Percentiles rank a stretch among this genome's conserved stretches.
phyloP scores from a whole-genome alignment of 2,113 vertebrate species.

The Neotragus pygmaeus region DNA sequence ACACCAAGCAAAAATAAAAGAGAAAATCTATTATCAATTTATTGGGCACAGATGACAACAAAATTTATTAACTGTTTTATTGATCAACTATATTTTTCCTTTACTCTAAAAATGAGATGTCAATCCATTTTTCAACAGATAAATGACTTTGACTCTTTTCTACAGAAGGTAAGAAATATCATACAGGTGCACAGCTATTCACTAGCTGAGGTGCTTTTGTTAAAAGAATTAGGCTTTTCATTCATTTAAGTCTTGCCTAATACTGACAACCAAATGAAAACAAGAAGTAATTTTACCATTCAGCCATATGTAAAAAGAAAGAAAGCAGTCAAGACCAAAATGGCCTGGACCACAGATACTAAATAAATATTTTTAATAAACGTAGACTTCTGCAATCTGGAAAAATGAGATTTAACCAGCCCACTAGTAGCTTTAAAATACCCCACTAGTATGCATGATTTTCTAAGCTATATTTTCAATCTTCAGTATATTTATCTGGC shows the following conservation, averaged over 20 bases:
- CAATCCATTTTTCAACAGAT: background rate
- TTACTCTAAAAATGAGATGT: background rate
- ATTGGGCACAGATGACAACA: background rate
- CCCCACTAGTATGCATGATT: fast-evolving
- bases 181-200: background rate
- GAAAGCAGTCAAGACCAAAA: background rate
- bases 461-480: background rate
- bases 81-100: background rate
- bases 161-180: background rate
- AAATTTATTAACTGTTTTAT: background rate
- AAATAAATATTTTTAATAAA: background rate
- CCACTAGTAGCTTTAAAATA: background rate
- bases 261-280: background rate
- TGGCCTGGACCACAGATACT: background rate
- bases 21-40: background rate
- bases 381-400: background rate
- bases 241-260: background rate
- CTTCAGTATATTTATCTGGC: background rate
- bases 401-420: background rate
- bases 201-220: background rate
- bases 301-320: background rate
- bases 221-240: background rate
- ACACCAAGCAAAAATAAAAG: background rate
- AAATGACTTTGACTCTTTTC: background rate
- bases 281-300: background rate